These are phyloP conservation scores for Novumbra hubbsi DNA, from an alignment of 2,797 vertebrate species.

Conservation along the genomic window DNA sequence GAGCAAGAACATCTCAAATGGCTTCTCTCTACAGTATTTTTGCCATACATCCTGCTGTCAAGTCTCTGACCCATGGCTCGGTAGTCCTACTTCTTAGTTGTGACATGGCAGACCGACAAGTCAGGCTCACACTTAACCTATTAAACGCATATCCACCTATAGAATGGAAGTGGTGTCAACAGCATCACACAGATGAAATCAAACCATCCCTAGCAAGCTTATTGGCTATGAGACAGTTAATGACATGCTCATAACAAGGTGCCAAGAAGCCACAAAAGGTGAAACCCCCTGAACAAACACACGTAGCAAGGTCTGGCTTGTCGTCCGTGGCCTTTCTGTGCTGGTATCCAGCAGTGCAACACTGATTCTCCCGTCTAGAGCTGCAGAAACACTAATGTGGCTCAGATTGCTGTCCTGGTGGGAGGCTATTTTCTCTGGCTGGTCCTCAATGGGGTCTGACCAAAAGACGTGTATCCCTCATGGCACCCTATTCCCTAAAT, in stretches of 20 bases:
- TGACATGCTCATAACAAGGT: background rate
- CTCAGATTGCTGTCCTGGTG: constrained; percentile 24
- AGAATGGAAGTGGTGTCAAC: background rate
- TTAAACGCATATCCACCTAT: background rate
- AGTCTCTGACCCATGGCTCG: background rate
- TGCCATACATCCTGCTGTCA: background rate
- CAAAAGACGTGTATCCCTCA: background rate
- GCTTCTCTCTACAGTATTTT: too few species aligned
- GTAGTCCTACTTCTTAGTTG: background rate
- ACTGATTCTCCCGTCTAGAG: constrained; percentile 30
- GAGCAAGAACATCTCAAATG: too few species aligned
- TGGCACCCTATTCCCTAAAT: background rate
- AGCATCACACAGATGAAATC: background rate
- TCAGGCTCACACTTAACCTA: background rate
- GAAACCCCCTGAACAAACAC: background rate
- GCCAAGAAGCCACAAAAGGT: background rate
- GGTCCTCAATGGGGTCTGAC: constrained; percentile 12
- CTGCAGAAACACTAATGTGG: constrained; percentile 32
- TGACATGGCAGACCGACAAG: background rate
- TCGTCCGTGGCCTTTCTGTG: constrained; percentile 26
- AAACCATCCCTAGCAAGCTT: background rate
- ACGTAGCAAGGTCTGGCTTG: background rate
- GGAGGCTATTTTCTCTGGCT: constrained; percentile 45
- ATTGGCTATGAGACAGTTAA: background rate
- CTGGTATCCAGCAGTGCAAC: constrained; percentile 26